These are phyloP conservation scores for Agelaius phoeniceus DNA, from an alignment of 2,113 vertebrate genomes.

Conservation along the genomic window DNA sequence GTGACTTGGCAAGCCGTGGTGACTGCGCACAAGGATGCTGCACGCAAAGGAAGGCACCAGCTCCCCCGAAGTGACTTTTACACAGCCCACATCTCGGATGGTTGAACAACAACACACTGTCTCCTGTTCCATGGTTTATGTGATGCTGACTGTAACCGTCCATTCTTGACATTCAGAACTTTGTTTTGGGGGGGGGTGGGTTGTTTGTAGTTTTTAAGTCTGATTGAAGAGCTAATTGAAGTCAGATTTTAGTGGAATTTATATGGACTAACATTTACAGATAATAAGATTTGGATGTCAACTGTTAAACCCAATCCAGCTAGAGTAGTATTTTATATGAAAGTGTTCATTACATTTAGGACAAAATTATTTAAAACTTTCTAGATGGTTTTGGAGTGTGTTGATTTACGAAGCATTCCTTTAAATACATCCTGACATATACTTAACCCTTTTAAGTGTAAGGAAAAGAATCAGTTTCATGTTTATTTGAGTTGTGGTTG, in stretches of 20 bases:
- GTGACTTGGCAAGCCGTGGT: constrained; percentile 72
- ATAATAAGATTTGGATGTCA: constrained; percentile 45
- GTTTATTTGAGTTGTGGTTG: background rate
- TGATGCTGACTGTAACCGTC: background rate
- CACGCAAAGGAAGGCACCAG: background rate
- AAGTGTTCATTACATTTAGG: constrained; percentile 26
- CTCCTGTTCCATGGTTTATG: background rate
- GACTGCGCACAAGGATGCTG: background rate
- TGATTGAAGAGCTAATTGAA: constrained; percentile 59
- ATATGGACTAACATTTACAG: constrained; percentile 58
- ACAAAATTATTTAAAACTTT: constrained; percentile 51
- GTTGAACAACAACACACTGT: background rate
- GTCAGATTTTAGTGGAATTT: constrained; percentile 60
- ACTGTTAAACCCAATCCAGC: constrained; percentile 13
- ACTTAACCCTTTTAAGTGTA: background rate
- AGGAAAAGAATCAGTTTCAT: background rate
- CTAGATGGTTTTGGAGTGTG: constrained; percentile 38
- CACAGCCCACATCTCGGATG: background rate
- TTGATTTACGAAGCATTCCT: constrained; percentile 64
- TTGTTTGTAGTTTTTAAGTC: constrained; percentile 49
- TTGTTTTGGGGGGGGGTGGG: background rate
- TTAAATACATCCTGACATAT: constrained; percentile 12
- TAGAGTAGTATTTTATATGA: constrained; percentile 50
- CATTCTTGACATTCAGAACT: constrained; percentile 41
- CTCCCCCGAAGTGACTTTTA: constrained; percentile 10